Evolutionary conservation across 1,140 invertebrate genomes (phyloP).

Genomic region (Leucophenga varia): DNA sequence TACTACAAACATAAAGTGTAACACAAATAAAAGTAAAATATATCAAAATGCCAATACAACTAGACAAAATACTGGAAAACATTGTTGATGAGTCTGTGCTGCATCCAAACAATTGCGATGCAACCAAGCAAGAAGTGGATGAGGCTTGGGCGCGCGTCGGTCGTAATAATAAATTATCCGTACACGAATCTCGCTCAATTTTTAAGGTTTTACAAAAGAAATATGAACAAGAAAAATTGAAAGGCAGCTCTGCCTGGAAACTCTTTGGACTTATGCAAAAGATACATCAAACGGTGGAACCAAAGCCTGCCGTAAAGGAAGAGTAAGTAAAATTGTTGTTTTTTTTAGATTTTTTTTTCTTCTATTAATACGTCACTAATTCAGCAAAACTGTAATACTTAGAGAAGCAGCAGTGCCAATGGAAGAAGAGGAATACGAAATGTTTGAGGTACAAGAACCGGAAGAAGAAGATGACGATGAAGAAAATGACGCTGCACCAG

Average conservation of each 20-base stretch:
- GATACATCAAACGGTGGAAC: slow-evolving; percentile 45
- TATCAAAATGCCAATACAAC: slow-evolving; percentile 50
- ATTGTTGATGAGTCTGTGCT: slow-evolving; percentile 46
- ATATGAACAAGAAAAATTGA: slow-evolving; percentile 47
- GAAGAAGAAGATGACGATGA: slow-evolving; percentile 40
- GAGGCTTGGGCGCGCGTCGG: slow-evolving; percentile 49
- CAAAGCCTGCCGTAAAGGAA: slow-evolving; percentile 24
- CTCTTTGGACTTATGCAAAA: slow-evolving; percentile 46
- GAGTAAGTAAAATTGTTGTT: slow-evolving; percentile 46
- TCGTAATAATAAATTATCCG: slow-evolving; percentile 46
- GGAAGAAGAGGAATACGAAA: slow-evolving; percentile 51
- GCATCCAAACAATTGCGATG: slow-evolving; percentile 43
- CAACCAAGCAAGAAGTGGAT: slow-evolving; percentile 45
- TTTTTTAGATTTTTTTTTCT: too few species aligned
- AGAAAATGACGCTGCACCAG: too few species aligned
- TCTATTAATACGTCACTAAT: too few species aligned
- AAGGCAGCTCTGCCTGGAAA: slow-evolving; percentile 46
- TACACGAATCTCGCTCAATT: slow-evolving; percentile 50
- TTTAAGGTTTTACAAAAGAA: slow-evolving; percentile 54
- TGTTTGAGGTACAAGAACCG: slow-evolving; percentile 46
- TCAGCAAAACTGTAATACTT: too few species aligned
- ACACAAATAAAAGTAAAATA: slow-evolving; percentile 38
- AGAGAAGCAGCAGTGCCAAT: slow-evolving; percentile 32
- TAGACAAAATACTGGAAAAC: slow-evolving; percentile 48
- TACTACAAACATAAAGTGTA: slow-evolving; percentile 24